Evolutionary conservation across 2,797 vertebrate genomes (phyloP).

Genomic region (Forpus xanthops): DNA sequence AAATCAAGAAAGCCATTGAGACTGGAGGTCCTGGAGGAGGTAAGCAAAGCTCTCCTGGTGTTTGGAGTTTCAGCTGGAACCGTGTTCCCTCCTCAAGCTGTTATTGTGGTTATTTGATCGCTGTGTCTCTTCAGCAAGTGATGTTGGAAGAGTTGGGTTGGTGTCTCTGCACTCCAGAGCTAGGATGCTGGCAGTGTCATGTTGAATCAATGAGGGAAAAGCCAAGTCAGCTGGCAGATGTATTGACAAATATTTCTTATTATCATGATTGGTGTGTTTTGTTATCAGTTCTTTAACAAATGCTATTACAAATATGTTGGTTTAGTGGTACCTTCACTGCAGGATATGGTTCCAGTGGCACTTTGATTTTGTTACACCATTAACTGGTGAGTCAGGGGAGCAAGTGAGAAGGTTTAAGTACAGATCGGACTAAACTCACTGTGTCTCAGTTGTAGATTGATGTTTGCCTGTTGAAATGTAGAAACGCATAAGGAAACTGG

Average conservation of each 20-base stretch:
- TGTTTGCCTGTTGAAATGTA: neutral
- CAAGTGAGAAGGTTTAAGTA: neutral
- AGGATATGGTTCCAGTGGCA: neutral
- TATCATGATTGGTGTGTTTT: neutral
- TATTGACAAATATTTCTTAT: neutral
- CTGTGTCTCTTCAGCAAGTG: accelerated
- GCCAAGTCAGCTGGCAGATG: neutral
- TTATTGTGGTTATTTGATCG: neutral
- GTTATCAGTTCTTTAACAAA: neutral
- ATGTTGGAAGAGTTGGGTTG: neutral
- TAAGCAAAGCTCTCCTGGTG: neutral
- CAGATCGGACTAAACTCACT: neutral
- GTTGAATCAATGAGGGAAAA: neutral
- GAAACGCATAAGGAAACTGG: neutral
- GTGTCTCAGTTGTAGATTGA: neutral
- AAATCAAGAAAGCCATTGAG: constrained; percentile 93
- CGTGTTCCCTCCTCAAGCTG: neutral
- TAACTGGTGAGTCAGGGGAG: neutral
- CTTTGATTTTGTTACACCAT: neutral
- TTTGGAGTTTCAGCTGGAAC: neutral
- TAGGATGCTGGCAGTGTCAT: neutral
- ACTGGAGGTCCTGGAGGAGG: constrained; percentile 81
- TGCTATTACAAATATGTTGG: neutral
- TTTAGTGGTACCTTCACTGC: neutral
- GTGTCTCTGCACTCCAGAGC: accelerated